Percentiles rank a stretch among this genome's conserved stretches.
These are phyloP conservation scores for Acanthosepion pharaonis DNA, from an alignment of 2,888 invertebrate genomes.

Conservation along the genomic window DNA sequence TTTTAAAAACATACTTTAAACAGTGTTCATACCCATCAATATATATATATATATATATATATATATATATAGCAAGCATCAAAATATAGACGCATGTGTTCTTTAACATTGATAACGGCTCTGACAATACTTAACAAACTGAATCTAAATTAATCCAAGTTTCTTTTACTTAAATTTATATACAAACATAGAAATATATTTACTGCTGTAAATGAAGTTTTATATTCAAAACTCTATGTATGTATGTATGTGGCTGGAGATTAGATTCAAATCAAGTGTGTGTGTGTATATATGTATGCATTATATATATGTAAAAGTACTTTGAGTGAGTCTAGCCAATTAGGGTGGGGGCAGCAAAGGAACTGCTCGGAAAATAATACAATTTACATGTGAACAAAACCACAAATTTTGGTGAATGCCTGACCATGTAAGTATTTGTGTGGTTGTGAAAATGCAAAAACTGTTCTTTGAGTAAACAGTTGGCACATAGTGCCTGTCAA, in stretches of 20 bases:
- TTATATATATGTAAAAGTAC: not conserved
- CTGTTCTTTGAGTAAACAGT: not conserved
- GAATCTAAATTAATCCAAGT: not conserved
- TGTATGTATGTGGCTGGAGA: not conserved
- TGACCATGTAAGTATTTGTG: not conserved
- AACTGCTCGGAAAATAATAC: not conserved
- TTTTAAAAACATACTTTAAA: not conserved
- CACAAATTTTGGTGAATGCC: conserved; percentile 34
- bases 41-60: not conserved
- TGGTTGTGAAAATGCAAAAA: not conserved
- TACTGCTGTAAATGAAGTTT: not conserved
- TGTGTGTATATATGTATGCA: not conserved
- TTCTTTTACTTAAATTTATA: not conserved
- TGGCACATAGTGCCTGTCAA: not conserved
- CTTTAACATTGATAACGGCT: not conserved
- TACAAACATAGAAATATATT: not conserved
- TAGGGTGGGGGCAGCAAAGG: not conserved
- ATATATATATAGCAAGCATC: not conserved
- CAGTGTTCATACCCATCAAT: not conserved
- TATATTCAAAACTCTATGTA: not conserved
- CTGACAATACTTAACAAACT: not conserved
- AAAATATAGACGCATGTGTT: not conserved
- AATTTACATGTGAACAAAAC: conserved; percentile 20
- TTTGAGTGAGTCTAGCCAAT: not conserved
- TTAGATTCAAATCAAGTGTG: not conserved